A percentile compares a stretch with the other conserved stretches of the same genome.
Conservation (phyloP, 2,113 vertebrate genomes). For the Takifugu bimaculatus region DNA sequence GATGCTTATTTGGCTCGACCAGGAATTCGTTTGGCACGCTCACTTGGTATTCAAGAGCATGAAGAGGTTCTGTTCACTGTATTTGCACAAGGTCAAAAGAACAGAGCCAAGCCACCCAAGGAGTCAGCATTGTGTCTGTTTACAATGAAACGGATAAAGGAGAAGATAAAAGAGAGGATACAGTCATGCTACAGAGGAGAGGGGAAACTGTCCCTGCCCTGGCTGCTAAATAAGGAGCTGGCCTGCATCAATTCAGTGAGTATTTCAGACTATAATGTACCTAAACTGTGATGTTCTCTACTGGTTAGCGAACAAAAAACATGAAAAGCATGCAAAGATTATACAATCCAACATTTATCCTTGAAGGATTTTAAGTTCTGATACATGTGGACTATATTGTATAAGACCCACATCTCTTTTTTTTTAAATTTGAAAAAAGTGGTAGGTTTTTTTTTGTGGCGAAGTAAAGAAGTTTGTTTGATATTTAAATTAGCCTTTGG, state of each 20-base stretch:
- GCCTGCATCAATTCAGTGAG: conserved; percentile 97
- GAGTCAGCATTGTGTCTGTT: conserved; percentile 94
- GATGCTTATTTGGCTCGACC: conserved; percentile 90
- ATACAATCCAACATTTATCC: too few relatives aligned
- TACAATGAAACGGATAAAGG: conserved; percentile 90
- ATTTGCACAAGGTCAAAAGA: conserved; percentile 97
- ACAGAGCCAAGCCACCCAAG: conserved; percentile 91
- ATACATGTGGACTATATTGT: too few relatives aligned
- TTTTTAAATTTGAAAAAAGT: too few relatives aligned
- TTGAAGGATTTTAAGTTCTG: too few relatives aligned
- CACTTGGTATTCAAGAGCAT: conserved; percentile 83
- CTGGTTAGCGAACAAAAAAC: too few relatives aligned
- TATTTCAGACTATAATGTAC: conserved; percentile 21
- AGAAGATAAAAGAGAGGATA: conserved; percentile 97
- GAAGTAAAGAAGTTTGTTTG: too few relatives aligned
- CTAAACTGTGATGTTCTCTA: too few relatives aligned
- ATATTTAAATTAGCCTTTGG: too few relatives aligned
- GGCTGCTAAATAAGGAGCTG: conserved; percentile 97
- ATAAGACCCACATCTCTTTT: too few relatives aligned
- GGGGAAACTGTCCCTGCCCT: conserved; percentile 91
- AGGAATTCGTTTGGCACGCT: conserved; percentile 81
- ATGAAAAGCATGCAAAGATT: too few relatives aligned
- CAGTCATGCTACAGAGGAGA: conserved; percentile 95
- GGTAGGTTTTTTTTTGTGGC: too few relatives aligned
- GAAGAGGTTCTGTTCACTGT: conserved; percentile 95